Evolutionary conservation across 2,888 invertebrate genomes (phyloP), one percentile per base, ranked within the genome.

Genomic region (Steromphala cineraria): DNA sequence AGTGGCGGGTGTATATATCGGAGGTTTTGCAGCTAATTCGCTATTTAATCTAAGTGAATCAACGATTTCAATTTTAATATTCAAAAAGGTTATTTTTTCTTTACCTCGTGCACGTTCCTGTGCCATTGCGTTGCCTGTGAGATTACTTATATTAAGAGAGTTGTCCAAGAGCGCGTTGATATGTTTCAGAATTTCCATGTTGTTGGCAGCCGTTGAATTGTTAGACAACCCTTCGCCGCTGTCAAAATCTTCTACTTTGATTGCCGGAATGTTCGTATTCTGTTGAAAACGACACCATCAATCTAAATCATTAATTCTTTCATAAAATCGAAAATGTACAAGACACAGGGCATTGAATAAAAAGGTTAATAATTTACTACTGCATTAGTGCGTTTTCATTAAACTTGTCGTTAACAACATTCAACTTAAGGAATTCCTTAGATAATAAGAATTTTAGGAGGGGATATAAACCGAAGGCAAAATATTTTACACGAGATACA

Each of bases 141-240:
- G 78, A 77, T 85, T 89, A 36, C 87, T 86, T 31, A 93, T 83
- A 79, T 94, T 93, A 19, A 93, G 84, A 1, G 92, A 89, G 86
- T 93, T 93, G 83, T 93, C 93, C 75, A 94, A 89, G 84, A 93
- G 89, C 56, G 93, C 92, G 88, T 93, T 94, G 80, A 94, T 92
- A 36, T 91, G 89, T 80, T 92, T 91, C 82, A 93, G 91, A 55
- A 93, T 89, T 77, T 93, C 93, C 76, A 89, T 79, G 79, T 90
- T 92, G 76, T 82, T 87, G 15, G 82, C 78, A n/a, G 80, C 76
- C 36, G 83, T 67, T 40, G 81, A 82, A 7, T 82, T 71, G 17
- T 53, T 82, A 67, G 75, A 81, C 78, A 62, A 82, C 62, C 75
- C 83, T 21, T 67, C 81, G 21, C 24, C 75, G n/a, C 52, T 52